A percentile compares a stretch with the other conserved stretches of the same genome.
Conservation (phyloP, 2,113 vertebrate species). For the Calonectris borealis region DNA sequence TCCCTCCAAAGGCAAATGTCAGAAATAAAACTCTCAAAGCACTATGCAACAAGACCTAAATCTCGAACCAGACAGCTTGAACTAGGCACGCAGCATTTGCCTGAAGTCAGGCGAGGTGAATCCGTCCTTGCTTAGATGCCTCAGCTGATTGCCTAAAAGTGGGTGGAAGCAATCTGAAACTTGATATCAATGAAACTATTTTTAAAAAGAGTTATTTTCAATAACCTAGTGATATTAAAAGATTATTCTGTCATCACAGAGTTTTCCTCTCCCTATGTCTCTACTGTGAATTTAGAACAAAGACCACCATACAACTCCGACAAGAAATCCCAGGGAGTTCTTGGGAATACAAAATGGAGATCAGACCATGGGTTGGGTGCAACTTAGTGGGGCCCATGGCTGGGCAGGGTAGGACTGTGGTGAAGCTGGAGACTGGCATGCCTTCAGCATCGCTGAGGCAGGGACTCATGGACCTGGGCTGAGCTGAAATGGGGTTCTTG, state of each 20-base stretch:
- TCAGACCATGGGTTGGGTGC: neutral
- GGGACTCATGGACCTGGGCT: neutral
- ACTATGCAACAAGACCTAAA: neutral
- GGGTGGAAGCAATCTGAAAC: neutral
- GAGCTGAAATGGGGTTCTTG: neutral
- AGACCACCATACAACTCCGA: neutral
- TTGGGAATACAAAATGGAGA: neutral
- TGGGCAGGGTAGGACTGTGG: neutral
- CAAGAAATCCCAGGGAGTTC: neutral
- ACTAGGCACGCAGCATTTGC: neutral
- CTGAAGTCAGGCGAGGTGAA: neutral
- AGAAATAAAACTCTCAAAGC: neutral
- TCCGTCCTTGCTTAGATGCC: neutral
- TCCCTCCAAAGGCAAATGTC: neutral
- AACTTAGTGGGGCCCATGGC: neutral
- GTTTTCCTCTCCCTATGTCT: neutral
- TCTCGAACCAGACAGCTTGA: neutral
- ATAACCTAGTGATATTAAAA: neutral
- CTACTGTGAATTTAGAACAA: neutral
- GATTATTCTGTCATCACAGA: neutral
- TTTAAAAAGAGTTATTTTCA: neutral
- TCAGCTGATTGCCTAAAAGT: neutral
- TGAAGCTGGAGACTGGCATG: accelerated
- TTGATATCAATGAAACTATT: neutral
- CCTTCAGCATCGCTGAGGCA: accelerated